Evolutionary conservation across 2,797 vertebrate genomes (phyloP).

Genomic region (Triplophysa yarkandensis): DNA sequence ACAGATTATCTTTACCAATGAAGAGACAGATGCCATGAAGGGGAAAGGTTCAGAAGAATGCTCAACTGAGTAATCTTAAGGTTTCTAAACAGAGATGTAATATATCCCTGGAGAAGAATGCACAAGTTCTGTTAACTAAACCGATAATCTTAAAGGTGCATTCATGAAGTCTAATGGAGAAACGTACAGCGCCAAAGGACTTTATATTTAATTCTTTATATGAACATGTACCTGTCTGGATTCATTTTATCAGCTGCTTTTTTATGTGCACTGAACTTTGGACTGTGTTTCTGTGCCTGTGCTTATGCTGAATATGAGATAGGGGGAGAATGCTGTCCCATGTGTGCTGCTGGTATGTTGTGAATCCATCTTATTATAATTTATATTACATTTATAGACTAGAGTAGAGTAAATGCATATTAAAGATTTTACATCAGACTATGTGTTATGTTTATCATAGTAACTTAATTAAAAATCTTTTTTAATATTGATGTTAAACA

Average conservation of each 20-base stretch:
- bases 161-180: not conserved
- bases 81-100: not conserved
- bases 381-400: too few relatives aligned
- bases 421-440: not conserved
- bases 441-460: not conserved
- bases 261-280: not conserved
- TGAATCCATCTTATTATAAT: not conserved
- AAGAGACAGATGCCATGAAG: too few relatives aligned
- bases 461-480: too few relatives aligned
- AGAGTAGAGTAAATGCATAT: not conserved
- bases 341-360: slow-evolving; percentile 56
- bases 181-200: not conserved
- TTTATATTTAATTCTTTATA: not conserved
- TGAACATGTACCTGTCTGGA: not conserved
- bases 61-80: too few relatives aligned
- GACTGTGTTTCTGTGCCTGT: slow-evolving; percentile 43
- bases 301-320: slow-evolving; percentile 40
- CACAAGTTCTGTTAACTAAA: not conserved
- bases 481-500: too few relatives aligned
- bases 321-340: slow-evolving; percentile 50
- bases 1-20: too few relatives aligned
- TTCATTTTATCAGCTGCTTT: not conserved
- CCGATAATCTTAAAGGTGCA: not conserved
- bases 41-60: too few relatives aligned
- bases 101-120: not conserved